These are phyloP conservation scores for Nymphalis io DNA, from an alignment of 1,140 invertebrate species.

Conservation along the genomic window DNA sequence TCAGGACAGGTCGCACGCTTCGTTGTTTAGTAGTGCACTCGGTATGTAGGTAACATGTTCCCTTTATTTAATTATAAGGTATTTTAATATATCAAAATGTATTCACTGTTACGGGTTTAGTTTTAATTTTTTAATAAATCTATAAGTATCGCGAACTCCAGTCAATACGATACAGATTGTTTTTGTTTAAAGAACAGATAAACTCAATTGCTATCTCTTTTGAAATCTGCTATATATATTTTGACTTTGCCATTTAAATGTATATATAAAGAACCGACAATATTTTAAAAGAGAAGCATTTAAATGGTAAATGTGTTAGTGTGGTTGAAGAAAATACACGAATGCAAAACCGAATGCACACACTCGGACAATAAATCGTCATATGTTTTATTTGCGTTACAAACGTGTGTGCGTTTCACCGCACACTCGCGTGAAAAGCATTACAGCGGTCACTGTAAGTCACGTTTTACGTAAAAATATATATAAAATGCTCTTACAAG, in stretches of 20 bases:
- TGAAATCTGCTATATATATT: background rate
- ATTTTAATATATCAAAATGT: no score
- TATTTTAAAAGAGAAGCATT: background rate
- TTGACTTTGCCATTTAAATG: background rate
- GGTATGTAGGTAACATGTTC: no score
- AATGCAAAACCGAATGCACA: background rate
- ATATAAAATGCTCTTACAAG: background rate
- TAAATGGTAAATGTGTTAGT: background rate
- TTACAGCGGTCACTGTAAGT: constrained; percentile 2
- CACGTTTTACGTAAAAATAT: constrained; percentile 1
- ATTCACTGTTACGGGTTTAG: no score
- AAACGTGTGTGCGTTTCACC: background rate
- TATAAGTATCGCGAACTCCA: no score
- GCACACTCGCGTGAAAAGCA: background rate
- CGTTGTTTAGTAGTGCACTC: background rate
- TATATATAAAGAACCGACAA: background rate
- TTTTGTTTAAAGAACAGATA: no score
- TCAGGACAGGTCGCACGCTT: constrained; percentile 2
- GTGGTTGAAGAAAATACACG: background rate
- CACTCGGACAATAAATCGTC: constrained; percentile 1
- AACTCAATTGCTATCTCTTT: no score
- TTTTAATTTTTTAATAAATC: no score
- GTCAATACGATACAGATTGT: no score
- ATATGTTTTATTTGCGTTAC: background rate
- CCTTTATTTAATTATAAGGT: background rate